Evolutionary conservation across 2,888 invertebrate genomes (phyloP).

Genomic region (Parascotia fuliginaria): DNA sequence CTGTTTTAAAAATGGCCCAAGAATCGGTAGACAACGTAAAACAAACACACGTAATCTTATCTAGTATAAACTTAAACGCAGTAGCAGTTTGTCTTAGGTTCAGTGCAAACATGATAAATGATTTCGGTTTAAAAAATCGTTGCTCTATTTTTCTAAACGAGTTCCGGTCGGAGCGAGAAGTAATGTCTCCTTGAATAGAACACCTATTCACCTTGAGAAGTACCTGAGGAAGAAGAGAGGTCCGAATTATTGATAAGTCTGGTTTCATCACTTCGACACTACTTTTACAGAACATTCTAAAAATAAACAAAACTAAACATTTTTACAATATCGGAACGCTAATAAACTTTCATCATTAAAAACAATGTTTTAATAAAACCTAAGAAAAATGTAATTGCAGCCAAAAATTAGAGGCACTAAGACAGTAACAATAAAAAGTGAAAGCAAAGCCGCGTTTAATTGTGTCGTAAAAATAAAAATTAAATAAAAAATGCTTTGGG

Average conservation of each 20-base stretch:
- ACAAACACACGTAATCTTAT: constrained; percentile 82
- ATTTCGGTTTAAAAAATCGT: constrained; percentile 81
- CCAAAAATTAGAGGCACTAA: constrained; percentile 83
- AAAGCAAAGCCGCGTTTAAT: constrained; percentile 85
- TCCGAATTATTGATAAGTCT: constrained; percentile 70
- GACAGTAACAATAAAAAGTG: constrained; percentile 84
- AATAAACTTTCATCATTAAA: constrained; percentile 69
- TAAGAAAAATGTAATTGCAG: constrained; percentile 78
- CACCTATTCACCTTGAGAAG: constrained; percentile 86
- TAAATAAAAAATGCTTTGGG: constrained; percentile 82
- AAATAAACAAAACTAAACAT: constrained; percentile 31
- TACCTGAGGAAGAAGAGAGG: constrained; percentile 84
- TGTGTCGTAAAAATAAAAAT: constrained; percentile 85
- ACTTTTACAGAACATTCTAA: constrained; percentile 29
- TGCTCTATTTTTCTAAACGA: constrained; percentile 79
- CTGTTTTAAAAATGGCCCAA: constrained; percentile 78
- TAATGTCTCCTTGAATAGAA: constrained; percentile 79
- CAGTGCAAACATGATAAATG: constrained; percentile 84
- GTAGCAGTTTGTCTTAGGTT: constrained; percentile 85
- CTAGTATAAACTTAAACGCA: constrained; percentile 82
- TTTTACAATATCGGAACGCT: constrained; percentile 34
- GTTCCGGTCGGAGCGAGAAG: constrained; percentile 79
- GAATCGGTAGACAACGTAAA: constrained; percentile 81
- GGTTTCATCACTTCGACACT: constrained; percentile 31
- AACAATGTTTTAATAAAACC: constrained; percentile 79